Conservation (phyloP, 2,888 invertebrate genomes). For the Drosophila longiperda region DNA sequence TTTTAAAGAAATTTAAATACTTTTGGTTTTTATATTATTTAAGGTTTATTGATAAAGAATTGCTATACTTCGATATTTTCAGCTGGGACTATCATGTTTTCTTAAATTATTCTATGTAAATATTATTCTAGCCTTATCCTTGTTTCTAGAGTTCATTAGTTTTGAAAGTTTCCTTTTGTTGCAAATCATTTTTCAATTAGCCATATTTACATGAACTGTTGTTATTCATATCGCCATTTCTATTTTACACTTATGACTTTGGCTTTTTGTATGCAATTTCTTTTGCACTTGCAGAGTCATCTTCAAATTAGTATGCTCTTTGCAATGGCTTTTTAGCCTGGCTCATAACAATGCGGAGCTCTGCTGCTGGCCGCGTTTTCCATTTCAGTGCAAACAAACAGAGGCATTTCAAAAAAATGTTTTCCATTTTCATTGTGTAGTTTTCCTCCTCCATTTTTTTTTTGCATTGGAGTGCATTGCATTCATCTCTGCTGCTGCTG, state of each 20-base stretch:
- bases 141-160: background rate
- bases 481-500: conserved; percentile 14
- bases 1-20: background rate
- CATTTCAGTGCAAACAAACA: conserved; percentile 72
- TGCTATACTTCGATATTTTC: background rate
- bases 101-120: background rate
- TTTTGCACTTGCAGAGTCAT: conserved; percentile 22
- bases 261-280: background rate
- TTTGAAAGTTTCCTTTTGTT: too few relatives aligned
- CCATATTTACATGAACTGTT: too few relatives aligned
- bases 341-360: conserved; percentile 53
- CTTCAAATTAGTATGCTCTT: conserved; percentile 51
- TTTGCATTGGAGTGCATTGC: background rate
- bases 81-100: background rate
- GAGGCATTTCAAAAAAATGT: conserved; percentile 64
- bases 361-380: conserved; percentile 56
- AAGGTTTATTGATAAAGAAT: background rate
- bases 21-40: background rate
- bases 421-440: conserved; percentile 49
- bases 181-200: background rate
- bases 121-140: background rate
- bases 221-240: background rate
- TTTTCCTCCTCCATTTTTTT: conserved; percentile 1
- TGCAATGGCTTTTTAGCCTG: conserved; percentile 23
- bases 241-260: conserved; percentile 2